Evolutionary conservation across 2,888 invertebrate species (phyloP), one percentile per base, ranked within the genome.

Genomic region (Siphlonurus alternatus): DNA sequence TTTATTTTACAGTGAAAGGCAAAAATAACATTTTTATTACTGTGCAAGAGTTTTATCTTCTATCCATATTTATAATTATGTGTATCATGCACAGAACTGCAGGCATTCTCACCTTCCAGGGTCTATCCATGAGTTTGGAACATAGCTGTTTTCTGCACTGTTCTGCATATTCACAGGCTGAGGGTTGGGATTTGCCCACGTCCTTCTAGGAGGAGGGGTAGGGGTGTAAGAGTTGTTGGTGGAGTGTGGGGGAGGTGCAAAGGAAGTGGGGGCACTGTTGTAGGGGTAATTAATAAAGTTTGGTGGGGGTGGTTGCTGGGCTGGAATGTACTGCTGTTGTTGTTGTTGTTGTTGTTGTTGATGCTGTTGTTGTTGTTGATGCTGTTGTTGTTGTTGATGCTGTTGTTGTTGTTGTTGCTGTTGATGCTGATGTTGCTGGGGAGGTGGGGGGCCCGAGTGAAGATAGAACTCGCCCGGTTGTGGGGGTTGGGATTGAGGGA

Each of bases 181-280:
- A 23, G 69, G 69, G 61, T 70, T 77, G 67, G 82, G 82, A 71
- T 83, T 83, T 53, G 85, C 84, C 86, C 86, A 86, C 1, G 86
- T 87, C 69, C 86, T 77, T 7, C 86, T 75, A 73, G 81, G 83
- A 63, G 81, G 68, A 10, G 56, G 56, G 56, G 56, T 56, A 20
- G 56, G 56, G 5, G n/a, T n/a, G 56, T 56, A 56, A 18, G 38
- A 38, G 38, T 38, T 38, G 5, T 5, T 5, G 5, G 38, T 38
- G 38, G 38, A 5, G 15, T 38, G 38, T 10, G 38, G 38, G 15
- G 38, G 38, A 10, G 38, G 38, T 10, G 38, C 38, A 38, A 38
- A 38, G 15, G 38, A 38, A 15, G 38, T 38, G 38, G 38, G 38
- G 5, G 38, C 38, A 38, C 38, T 38, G 5, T 5, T 10, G 56